A percentile compares a stretch with the other conserved stretches of the same genome.
Conservation (phyloP, 2,888 invertebrate genomes). For the Cordilura impudica region DNA sequence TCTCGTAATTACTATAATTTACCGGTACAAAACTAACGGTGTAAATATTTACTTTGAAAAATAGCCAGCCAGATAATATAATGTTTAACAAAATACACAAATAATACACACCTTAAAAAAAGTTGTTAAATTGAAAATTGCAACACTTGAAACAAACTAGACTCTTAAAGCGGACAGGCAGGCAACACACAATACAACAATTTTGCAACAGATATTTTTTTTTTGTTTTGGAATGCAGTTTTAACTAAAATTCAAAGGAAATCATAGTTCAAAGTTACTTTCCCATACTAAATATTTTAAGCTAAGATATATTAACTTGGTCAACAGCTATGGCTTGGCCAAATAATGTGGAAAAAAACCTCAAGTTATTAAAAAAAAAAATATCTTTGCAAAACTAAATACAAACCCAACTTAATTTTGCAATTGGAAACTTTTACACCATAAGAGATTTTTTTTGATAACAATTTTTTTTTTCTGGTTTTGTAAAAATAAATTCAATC, state of each 20-base stretch:
- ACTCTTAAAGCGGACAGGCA: too few species aligned
- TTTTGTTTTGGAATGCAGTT: not conserved
- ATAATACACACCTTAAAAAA: not conserved
- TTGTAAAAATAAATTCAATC: not conserved
- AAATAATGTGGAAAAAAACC: not conserved
- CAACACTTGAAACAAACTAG: not conserved
- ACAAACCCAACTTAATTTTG: not conserved
- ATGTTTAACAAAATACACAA: not conserved
- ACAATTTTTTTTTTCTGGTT: not conserved
- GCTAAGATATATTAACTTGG: not conserved
- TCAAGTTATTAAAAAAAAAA: not conserved
- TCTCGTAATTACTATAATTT: constrained; percentile 9
- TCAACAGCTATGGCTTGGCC: not conserved
- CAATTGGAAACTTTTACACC: not conserved
- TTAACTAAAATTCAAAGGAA: constrained; percentile 20
- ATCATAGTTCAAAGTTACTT: constrained; percentile 61
- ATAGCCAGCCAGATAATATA: not conserved
- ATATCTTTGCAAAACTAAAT: not conserved
- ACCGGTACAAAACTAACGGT: not conserved
- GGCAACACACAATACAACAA: not conserved
- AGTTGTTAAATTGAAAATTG: not conserved
- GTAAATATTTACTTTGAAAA: not conserved
- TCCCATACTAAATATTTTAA: constrained; percentile 42
- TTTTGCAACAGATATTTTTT: not conserved
- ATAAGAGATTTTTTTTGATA: not conserved